Percentiles rank a stretch among this genome's conserved stretches.
phyloP scores from a whole-genome alignment of 2,797 vertebrate genomes.

The Hippopotamyrus pictus region DNA sequence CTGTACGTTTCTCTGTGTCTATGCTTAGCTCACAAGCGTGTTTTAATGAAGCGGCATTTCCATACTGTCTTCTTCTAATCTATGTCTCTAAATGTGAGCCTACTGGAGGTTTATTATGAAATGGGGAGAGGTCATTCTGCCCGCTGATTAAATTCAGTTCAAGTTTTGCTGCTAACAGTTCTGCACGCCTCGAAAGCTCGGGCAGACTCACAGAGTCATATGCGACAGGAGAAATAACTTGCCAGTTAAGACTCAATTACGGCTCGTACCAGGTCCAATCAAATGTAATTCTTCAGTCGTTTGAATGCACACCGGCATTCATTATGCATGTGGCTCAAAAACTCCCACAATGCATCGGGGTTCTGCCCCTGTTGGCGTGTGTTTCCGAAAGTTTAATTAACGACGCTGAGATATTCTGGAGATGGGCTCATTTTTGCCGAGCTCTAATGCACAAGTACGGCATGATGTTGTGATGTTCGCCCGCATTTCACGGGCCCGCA shows the following conservation, averaged over 20 bases:
- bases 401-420: background rate
- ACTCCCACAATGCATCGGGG: background rate
- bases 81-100: background rate
- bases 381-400: background rate
- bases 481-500: background rate
- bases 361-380: background rate
- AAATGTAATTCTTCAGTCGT: conserved; percentile 5
- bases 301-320: background rate
- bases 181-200: background rate
- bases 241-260: background rate
- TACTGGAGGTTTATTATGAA: background rate
- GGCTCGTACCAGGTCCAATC: background rate
- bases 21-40: background rate
- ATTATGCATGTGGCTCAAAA: background rate
- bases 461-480: background rate
- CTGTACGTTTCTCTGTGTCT: background rate
- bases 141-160: background rate
- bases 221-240: background rate
- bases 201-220: background rate
- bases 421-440: background rate
- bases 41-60: background rate
- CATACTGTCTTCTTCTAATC: background rate
- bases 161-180: background rate
- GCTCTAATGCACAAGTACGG: background rate
- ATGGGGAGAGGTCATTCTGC: background rate